phyloP scores from a whole-genome alignment of 2,797 vertebrate genomes.

The Melanotaenia boesemani region DNA sequence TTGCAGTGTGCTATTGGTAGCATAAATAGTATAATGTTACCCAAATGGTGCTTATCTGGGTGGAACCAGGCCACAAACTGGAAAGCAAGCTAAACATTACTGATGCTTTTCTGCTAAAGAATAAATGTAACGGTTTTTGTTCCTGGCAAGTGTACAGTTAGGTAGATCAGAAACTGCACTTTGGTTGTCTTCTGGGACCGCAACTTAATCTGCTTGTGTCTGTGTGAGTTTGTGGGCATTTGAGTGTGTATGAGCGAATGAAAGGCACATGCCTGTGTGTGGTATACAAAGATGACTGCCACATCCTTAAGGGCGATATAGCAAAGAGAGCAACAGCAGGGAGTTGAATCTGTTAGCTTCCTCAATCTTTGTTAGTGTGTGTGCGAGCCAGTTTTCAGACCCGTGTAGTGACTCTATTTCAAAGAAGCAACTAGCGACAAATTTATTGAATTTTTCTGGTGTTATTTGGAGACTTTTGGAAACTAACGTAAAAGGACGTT shows the following conservation, averaged over 20 bases:
- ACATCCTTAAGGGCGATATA: slow-evolving; percentile 55
- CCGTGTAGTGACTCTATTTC: too few relatives aligned
- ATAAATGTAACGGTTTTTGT: slow-evolving; percentile 52
- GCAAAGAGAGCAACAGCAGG: slow-evolving; percentile 50
- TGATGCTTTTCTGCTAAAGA: slow-evolving; percentile 50
- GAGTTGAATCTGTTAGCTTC: slow-evolving; percentile 46
- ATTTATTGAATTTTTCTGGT: too few relatives aligned
- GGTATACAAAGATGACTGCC: slow-evolving; percentile 64
- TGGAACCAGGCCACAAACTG: slow-evolving; percentile 53
- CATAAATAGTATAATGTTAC: slow-evolving; percentile 48
- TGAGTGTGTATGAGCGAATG: slow-evolving; percentile 9
- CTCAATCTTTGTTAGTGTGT: slow-evolving; percentile 12
- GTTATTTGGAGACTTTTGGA: too few relatives aligned
- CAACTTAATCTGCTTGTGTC: slow-evolving; percentile 5
- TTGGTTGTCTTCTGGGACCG: slow-evolving; percentile 34
- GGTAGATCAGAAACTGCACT: slow-evolving; percentile 41
- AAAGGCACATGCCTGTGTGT: slow-evolving; percentile 21
- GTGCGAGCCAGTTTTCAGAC: too few relatives aligned
- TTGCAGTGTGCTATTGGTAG: slow-evolving; percentile 35
- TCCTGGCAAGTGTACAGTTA: slow-evolving; percentile 32
- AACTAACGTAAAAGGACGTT: too few relatives aligned
- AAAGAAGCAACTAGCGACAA: too few relatives aligned
- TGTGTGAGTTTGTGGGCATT: slow-evolving; percentile 11
- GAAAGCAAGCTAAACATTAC: slow-evolving; percentile 54
- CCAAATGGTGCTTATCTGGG: slow-evolving; percentile 52